Percentiles rank a stretch among this genome's conserved stretches.
Conservation (phyloP, 2,113 vertebrate species). For the Athene noctua region DNA sequence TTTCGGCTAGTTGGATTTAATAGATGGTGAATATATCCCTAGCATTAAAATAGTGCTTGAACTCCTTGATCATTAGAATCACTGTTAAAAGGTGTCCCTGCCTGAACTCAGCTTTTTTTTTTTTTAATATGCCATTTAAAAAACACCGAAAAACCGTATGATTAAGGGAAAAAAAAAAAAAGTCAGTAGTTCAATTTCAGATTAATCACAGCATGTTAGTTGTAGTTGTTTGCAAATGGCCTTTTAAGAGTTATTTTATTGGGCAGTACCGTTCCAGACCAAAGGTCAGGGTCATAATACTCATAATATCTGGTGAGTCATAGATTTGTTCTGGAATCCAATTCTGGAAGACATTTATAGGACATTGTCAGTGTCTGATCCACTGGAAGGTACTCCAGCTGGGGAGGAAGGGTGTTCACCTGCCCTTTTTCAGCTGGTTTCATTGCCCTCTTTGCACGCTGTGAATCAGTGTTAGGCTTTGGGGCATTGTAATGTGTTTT, state of each 20-base stretch:
- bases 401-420: not conserved
- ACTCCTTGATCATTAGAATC: not conserved
- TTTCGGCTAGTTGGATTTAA: not conserved
- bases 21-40: not conserved
- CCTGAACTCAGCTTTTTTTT: not conserved
- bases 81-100: not conserved
- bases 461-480: not conserved
- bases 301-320: slow-evolving; percentile 50
- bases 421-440: not conserved
- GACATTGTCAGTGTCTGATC: not conserved
- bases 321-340: slow-evolving; percentile 35
- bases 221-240: not conserved
- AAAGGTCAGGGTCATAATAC: slow-evolving; percentile 38
- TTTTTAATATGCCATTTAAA: not conserved
- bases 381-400: not conserved
- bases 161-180: not conserved
- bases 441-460: not conserved
- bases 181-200: not conserved
- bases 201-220: not conserved
- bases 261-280: not conserved
- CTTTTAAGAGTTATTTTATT: not conserved
- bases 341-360: slow-evolving; percentile 23
- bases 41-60: not conserved
- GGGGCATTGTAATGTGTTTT: not conserved
- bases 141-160: not conserved